Evolutionary conservation across 1,140 invertebrate genomes (phyloP).

Genomic region (Phenacoccus solenopsis): DNA sequence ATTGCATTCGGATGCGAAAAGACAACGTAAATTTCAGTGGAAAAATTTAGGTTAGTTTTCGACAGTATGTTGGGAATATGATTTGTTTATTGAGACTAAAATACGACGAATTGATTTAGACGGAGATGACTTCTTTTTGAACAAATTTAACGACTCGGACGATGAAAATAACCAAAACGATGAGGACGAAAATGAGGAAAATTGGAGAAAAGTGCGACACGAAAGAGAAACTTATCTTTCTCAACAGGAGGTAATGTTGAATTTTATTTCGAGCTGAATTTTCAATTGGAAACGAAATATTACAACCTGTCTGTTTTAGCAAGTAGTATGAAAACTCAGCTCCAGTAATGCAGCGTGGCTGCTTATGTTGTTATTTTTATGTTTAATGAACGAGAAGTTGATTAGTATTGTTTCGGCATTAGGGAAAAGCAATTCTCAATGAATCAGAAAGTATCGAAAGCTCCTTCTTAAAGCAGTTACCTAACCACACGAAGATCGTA

Average conservation of each 20-base stretch:
- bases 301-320: neutral
- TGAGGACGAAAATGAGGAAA: slow-evolving; percentile 50
- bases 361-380: no score
- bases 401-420: neutral
- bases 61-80: slow-evolving; percentile 20
- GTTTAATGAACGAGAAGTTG: neutral
- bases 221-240: slow-evolving; percentile 50
- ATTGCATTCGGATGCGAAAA: slow-evolving; percentile 51
- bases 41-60: slow-evolving; percentile 57
- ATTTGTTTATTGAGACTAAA: slow-evolving; percentile 18
- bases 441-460: neutral
- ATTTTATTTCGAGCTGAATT: neutral
- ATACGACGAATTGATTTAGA: no score
- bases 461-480: neutral
- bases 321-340: neutral
- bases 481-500: neutral
- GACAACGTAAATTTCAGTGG: slow-evolving; percentile 69
- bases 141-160: slow-evolving; percentile 30
- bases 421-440: neutral
- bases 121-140: slow-evolving; percentile 28
- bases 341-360: no score
- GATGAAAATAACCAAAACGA: slow-evolving; percentile 35
- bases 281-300: neutral
- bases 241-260: slow-evolving; percentile 34
- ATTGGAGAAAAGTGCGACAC: slow-evolving; percentile 50